Conservation (phyloP, 2,113 vertebrate species). For the Podarcis raffonei region DNA sequence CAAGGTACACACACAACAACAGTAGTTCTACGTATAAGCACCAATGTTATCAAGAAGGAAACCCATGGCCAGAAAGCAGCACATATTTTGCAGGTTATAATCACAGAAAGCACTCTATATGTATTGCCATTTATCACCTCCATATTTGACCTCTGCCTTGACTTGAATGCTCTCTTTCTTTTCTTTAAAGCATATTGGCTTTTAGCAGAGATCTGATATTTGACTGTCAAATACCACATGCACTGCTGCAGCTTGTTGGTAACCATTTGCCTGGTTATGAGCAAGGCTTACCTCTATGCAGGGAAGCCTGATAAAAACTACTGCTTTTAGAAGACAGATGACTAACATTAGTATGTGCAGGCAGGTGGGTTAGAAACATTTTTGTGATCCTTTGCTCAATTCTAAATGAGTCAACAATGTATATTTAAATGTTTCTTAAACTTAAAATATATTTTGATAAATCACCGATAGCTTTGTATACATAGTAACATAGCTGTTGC, state of each 20-base stretch:
- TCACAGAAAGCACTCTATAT: background rate
- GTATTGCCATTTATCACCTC: background rate
- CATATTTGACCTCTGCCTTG: background rate
- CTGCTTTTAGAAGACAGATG: background rate
- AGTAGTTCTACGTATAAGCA: background rate
- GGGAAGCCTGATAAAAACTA: background rate
- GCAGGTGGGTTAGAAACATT: background rate
- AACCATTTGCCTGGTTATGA: background rate
- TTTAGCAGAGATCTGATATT: background rate
- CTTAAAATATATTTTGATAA: background rate
- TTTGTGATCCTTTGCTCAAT: background rate
- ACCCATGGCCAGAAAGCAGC: background rate
- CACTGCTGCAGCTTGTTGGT: background rate
- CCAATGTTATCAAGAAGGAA: background rate
- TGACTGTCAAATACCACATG: background rate
- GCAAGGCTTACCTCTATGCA: background rate
- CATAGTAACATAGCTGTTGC: background rate
- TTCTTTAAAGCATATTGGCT: background rate
- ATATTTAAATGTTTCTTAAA: background rate
- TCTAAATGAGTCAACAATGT: background rate
- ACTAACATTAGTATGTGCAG: background rate
- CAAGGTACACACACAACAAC: background rate
- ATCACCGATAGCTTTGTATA: background rate
- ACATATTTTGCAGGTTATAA: background rate
- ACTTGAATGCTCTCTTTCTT: background rate